Base-by-base conservation (phyloP, 2,113 vertebrate species). In the Ageneiosus marmoratus region DNA sequence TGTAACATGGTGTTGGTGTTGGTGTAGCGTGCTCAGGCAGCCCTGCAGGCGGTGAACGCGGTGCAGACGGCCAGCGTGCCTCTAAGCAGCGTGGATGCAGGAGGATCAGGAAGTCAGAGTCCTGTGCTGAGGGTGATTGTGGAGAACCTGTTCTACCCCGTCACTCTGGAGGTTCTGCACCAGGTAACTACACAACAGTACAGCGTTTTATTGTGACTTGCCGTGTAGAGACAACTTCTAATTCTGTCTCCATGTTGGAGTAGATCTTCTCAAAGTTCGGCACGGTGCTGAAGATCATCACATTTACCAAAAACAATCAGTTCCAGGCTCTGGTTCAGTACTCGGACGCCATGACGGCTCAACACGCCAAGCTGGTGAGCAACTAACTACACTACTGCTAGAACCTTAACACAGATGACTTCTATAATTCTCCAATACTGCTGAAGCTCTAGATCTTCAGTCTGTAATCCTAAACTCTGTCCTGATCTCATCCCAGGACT, bases 191-290 rank as follows among this genome's bases (percentile, higher is more conserved):
- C 27, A 11, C 72, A 9, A 22, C 73, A 27, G 24, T 20, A 24
- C 18, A 2, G 9, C 4, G 8, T 2, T 32, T 29, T 50, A 53
- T 7, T 6, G 20, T 34, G 4, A 10, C 18, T 7, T 16, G 41
- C 6, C 24, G 0, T 24, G 0, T 24, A 4, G 16, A 18, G 34
- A 27, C 41, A 55, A 56, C 13, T 5, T n/a, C 2, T 70, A 69
- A 41, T 79, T 53, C 44, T 29, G 15, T 37, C 46, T 79, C 10
- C 16, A 0, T 0, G 63, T 16, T 29, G 13, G 0, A 77, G 1
- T 90, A 99, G 98, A 99, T 99, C 87, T 99, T 99, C 85, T 99
- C 97, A n/a, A 99, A 99, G 85, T 98, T 98, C 15, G 98, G 98
- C 65, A 96, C 97, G 0, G 98, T 99, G 37, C 90, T 99, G 89